Conservation (phyloP, 2,797 vertebrate genomes). For the Gambelia wislizenii region DNA sequence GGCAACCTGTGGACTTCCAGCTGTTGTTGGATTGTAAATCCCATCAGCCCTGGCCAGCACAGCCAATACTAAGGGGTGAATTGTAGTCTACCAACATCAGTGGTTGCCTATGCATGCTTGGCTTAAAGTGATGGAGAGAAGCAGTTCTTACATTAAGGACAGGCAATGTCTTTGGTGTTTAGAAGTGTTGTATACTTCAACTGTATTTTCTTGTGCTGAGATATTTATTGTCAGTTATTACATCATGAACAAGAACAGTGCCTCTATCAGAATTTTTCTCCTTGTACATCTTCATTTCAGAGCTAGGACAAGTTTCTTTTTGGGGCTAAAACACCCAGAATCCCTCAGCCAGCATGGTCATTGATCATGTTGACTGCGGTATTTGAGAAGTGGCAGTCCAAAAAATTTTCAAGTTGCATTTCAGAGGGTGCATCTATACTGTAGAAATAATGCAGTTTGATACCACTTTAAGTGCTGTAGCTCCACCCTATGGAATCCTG, state of each 20-base stretch:
- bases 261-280: background rate
- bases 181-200: background rate
- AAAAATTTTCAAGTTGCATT: background rate
- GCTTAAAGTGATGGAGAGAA: slow-evolving; percentile 46
- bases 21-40: background rate
- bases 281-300: background rate
- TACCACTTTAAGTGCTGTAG: no score
- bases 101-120: background rate
- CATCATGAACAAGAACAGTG: background rate
- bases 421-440: no score
- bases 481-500: no score
- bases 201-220: background rate
- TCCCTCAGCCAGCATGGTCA: no score
- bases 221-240: background rate
- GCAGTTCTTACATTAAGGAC: slow-evolving; percentile 16
- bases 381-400: no score
- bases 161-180: background rate
- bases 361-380: no score
- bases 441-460: no score
- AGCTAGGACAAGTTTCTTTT: no score
- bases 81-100: background rate
- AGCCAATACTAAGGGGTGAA: background rate
- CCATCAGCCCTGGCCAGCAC: background rate
- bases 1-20: background rate
- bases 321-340: no score